Evolutionary conservation across 1,140 invertebrate genomes (phyloP), one percentile per base, ranked within the genome.

Genomic region (Eumaeus atala): DNA sequence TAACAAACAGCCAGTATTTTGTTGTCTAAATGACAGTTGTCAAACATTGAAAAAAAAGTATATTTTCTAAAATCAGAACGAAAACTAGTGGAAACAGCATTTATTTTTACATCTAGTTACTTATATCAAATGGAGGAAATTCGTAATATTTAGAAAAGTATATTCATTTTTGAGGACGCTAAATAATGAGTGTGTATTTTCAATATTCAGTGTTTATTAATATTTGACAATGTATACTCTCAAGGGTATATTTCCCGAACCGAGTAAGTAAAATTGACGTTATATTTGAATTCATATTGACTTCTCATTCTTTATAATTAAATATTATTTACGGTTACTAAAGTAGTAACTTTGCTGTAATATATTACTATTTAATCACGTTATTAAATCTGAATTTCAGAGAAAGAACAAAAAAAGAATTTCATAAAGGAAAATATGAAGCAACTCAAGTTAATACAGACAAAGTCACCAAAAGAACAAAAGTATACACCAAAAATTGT

Each of bases 391-490:
- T 14, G 14, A 44, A 53, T 84, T 83, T 36, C 72, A 89, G 89
- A 89, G 77, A 88, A 88, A 65, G 81, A 85, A 58, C 81, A 87
- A 66, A 87, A 84, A 73, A 85, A 84, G 66, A 90, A 90, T 69
- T 90, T 89, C 59, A 89, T 90, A 49, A 88, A 77, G 68, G 89
- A 90, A 79, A 90, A 90, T 56, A 87, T 90, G 70, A 87, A 84
- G 63, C 88, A 89, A 49, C 74, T 90, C 28, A 89, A 89, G 65
- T 81, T 80, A 54, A 87, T 90, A 55, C 88, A 89, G 61, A 83
- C 81, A 35, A 78, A 88, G 53, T 74, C 87, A 35, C 72, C 77
- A 0, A 86, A 87, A 63, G 77, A 87, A 36, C 68, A 77, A n/a
- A n/a, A n/a, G n/a, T 81, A 82, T 59, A 70, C 70, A 50, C 69